phyloP scores from a whole-genome alignment of 1,140 invertebrate species.

The Temnothorax nylanderi region DNA sequence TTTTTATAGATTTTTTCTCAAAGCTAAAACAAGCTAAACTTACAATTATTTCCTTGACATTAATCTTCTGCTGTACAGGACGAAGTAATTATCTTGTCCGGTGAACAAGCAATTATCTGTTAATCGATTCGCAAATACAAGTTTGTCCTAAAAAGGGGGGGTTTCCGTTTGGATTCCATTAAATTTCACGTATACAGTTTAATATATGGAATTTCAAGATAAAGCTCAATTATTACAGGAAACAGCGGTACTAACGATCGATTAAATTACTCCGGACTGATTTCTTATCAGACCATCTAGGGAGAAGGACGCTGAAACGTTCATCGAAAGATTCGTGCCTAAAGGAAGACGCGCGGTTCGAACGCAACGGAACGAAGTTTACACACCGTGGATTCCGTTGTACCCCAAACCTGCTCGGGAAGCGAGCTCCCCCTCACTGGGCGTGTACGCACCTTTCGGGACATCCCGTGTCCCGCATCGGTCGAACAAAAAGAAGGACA shows the following conservation, averaged over 20 bases:
- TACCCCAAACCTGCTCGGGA: neutral
- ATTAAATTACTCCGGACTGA: neutral
- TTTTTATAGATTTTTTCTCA: neutral
- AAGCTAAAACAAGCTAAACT: neutral
- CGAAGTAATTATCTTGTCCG: neutral
- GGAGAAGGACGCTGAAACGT: neutral
- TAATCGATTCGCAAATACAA: neutral
- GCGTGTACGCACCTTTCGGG: conserved; percentile 50
- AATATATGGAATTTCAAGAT: neutral
- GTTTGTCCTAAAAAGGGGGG: neutral
- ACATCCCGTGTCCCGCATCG: neutral
- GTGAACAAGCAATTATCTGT: neutral
- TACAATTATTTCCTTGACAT: neutral
- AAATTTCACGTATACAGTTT: neutral
- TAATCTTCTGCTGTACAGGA: neutral
- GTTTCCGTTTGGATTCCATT: neutral
- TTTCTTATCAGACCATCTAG: neutral
- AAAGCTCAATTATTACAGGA: neutral
- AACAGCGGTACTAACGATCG: no score
- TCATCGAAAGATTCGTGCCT: neutral
- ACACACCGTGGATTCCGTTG: neutral
- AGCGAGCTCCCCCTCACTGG: conserved; percentile 19
- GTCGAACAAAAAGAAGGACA: neutral
- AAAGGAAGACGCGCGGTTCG: neutral
- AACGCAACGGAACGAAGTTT: neutral